Evolutionary conservation across 1,140 invertebrate species (phyloP).

Genomic region (Drosophila nannoptera): DNA sequence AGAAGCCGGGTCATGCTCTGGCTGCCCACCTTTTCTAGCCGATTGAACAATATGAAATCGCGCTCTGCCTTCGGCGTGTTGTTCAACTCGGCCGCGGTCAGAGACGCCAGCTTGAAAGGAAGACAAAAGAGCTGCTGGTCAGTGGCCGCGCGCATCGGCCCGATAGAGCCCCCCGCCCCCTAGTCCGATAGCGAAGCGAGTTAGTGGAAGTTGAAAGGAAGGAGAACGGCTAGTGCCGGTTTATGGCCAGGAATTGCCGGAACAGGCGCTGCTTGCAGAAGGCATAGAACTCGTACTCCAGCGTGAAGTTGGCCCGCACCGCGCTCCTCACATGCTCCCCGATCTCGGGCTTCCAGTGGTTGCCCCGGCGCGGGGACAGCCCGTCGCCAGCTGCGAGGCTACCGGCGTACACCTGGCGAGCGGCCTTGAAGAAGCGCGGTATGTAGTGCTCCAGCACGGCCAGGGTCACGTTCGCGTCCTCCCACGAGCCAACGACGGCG

Average conservation of each 20-base stretch:
- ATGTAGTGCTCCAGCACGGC: constrained; percentile 91
- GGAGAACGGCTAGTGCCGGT: constrained; percentile 16
- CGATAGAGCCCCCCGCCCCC: too few relatives aligned
- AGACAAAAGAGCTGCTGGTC: constrained; percentile 7
- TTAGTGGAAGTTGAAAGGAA: constrained; percentile 16
- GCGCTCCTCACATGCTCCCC: constrained; percentile 49
- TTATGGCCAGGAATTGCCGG: constrained; percentile 63
- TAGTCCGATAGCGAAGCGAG: neutral
- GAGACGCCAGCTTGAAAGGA: constrained; percentile 51
- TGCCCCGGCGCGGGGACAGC: constrained; percentile 37
- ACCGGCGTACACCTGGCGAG: too few relatives aligned
- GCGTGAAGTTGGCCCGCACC: constrained; percentile 54
- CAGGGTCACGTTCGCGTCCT: constrained; percentile 91
- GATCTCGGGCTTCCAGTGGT: constrained; percentile 61
- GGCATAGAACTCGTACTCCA: constrained; percentile 68
- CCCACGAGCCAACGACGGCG: constrained; percentile 91
- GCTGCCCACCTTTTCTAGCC: constrained; percentile 92
- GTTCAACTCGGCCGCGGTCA: constrained; percentile 82
- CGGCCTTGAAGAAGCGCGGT: constrained; percentile 86
- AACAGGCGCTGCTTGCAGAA: constrained; percentile 70
- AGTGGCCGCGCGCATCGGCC: neutral
- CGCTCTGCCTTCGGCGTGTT: constrained; percentile 87
- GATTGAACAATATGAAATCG: constrained; percentile 86
- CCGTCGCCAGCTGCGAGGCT: constrained; percentile 31
- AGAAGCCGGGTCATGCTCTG: constrained; percentile 91